phyloP scores from a whole-genome alignment of 2,113 vertebrate genomes.

The Cricetomys ansorgei region DNA sequence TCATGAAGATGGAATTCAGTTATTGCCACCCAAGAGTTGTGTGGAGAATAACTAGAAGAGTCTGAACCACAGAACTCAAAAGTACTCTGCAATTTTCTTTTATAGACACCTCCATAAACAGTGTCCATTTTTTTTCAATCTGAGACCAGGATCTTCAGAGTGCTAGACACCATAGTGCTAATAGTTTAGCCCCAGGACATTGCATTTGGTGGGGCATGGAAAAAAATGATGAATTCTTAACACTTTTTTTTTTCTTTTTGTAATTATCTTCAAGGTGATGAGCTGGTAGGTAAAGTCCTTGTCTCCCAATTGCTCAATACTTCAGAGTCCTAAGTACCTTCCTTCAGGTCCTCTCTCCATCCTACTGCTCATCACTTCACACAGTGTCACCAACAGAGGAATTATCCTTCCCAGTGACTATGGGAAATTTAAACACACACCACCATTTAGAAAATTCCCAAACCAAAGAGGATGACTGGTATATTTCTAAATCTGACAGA shows the following conservation, averaged over 20 bases:
- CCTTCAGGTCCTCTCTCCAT: background rate
- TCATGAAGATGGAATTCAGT: background rate
- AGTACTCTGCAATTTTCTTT: constrained; percentile 56
- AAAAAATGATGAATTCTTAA: constrained; percentile 27
- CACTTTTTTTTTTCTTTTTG: constrained; percentile 3
- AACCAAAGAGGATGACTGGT: background rate
- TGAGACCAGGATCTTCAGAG: constrained; percentile 47
- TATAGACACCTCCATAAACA: constrained; percentile 25
- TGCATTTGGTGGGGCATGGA: background rate
- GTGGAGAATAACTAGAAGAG: constrained; percentile 18
- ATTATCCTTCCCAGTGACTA: background rate
- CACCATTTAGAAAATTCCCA: background rate
- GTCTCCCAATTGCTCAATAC: background rate
- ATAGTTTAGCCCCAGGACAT: background rate
- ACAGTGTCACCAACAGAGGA: constrained; percentile 7
- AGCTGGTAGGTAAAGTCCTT: background rate
- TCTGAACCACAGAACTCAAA: constrained; percentile 49
- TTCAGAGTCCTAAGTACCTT: background rate
- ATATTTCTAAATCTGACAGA: background rate
- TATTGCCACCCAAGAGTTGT: background rate
- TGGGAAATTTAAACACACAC: background rate
- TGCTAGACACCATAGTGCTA: background rate
- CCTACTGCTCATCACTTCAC: background rate
- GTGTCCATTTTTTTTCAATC: background rate
- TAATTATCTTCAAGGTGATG: constrained; percentile 36